A percentile compares a stretch with the other conserved stretches of the same genome.
Conservation (phyloP, 2,888 invertebrate species). For the Rhimphoctona megacephalus region DNA sequence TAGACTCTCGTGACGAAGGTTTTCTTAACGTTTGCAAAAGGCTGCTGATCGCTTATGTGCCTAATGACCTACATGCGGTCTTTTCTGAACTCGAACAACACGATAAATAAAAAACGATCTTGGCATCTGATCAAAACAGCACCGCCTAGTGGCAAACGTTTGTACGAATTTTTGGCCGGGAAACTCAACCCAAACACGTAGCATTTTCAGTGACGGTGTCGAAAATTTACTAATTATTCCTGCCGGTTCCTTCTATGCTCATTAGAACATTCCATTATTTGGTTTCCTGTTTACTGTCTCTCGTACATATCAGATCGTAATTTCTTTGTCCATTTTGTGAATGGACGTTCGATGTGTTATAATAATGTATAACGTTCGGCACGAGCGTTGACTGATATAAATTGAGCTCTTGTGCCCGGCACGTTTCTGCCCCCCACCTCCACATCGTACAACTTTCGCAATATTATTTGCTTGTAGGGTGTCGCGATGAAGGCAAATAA, state of each 20-base stretch:
- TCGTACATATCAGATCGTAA: not conserved
- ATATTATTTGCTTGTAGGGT: slow-evolving; percentile 38
- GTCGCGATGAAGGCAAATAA: slow-evolving; percentile 53
- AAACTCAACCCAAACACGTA: not conserved
- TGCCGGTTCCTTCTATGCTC: not conserved
- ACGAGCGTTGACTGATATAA: not conserved
- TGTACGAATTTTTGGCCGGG: not conserved
- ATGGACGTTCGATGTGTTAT: slow-evolving; percentile 8
- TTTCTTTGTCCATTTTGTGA: slow-evolving; percentile 21
- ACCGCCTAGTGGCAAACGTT: not conserved
- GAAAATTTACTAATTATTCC: not conserved
- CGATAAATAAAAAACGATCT: not conserved
- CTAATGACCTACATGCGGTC: not conserved
- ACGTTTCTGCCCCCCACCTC: slow-evolving; percentile 12
- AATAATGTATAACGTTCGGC: slow-evolving; percentile 1
- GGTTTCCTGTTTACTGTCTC: not conserved
- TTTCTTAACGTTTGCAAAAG: slow-evolving; percentile 4
- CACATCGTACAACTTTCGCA: slow-evolving; percentile 37
- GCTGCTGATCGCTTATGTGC: slow-evolving; percentile 9
- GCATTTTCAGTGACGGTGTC: not conserved
- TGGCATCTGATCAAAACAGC: not conserved
- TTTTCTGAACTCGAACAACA: not conserved
- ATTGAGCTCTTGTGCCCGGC: slow-evolving; percentile 22
- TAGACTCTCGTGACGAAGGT: slow-evolving; percentile 2
- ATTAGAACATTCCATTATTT: not conserved